Evolutionary conservation across 2,888 invertebrate species (phyloP).

Genomic region (Eupithecia inturbata): DNA sequence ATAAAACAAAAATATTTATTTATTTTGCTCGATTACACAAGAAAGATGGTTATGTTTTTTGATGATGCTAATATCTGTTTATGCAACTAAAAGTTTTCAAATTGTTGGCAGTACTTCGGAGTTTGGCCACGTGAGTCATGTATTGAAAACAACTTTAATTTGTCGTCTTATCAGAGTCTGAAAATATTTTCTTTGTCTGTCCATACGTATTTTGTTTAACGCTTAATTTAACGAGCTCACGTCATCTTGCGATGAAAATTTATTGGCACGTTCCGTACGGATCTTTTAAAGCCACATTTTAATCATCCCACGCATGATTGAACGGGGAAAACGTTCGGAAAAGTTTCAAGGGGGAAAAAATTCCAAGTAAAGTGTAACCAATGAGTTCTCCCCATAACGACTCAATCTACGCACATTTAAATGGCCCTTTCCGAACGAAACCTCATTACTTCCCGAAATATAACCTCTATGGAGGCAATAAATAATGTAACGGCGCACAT

Average conservation of each 20-base stretch:
- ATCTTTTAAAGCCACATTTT: conserved; percentile 52
- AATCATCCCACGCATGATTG: conserved; percentile 54
- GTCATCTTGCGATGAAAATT: conserved; percentile 40
- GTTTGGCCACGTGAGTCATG: conserved; percentile 31
- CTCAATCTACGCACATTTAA: conserved; percentile 83
- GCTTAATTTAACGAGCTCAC: conserved; percentile 28
- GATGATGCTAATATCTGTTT: too few species aligned
- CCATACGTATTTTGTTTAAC: conserved; percentile 30
- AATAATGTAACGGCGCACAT: conserved; percentile 83
- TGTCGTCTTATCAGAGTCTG: conserved; percentile 25
- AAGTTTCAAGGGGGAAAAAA: conserved; percentile 46
- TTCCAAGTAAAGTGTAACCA: conserved; percentile 58
- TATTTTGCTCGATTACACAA: too few species aligned
- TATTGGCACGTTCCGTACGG: conserved; percentile 38
- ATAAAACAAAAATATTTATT: too few species aligned
- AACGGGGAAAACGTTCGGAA: conserved; percentile 51
- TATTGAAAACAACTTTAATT: conserved; percentile 32
- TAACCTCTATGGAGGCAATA: conserved; percentile 83
- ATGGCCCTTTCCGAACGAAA: conserved; percentile 83
- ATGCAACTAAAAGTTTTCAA: conserved; percentile 24
- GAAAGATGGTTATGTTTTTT: too few species aligned
- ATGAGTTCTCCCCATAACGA: conserved; percentile 70
- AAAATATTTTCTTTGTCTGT: conserved; percentile 37
- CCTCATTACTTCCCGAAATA: conserved; percentile 83
- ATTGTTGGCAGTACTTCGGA: conserved; percentile 29